Percentiles rank a stretch among this genome's conserved stretches.
phyloP scores from a whole-genome alignment of 2,888 invertebrate species.

The Tachina lurida region DNA sequence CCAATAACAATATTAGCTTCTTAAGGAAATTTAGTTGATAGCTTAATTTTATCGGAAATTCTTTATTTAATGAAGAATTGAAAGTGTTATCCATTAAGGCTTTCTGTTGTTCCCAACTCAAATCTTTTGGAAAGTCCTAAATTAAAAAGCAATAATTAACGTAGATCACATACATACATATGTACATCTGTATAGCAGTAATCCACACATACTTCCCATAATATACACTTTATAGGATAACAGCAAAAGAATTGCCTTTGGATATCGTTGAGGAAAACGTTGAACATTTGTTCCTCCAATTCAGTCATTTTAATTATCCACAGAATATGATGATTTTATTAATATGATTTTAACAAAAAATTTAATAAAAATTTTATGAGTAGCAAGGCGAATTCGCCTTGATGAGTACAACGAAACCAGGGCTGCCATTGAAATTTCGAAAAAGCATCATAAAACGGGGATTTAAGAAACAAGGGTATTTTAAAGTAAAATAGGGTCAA shows the following conservation, averaged over 20 bases:
- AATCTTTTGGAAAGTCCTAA: conserved; percentile 59
- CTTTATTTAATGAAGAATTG: conserved; percentile 83
- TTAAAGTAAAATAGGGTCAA: no score
- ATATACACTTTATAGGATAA: conserved; percentile 78
- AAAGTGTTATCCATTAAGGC: conserved; percentile 85
- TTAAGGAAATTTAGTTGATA: conserved; percentile 88
- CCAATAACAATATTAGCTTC: conserved; percentile 85
- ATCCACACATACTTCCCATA: conserved; percentile 73
- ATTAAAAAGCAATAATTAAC: background rate
- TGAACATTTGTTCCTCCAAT: background rate
- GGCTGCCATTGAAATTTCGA: no score
- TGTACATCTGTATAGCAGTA: no score
- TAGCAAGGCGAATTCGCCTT: no score
- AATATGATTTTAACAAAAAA: no score
- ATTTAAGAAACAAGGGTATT: no score
- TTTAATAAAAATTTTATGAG: no score
- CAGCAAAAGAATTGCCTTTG: conserved; percentile 80
- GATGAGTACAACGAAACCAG: no score
- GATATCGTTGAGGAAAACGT: conserved; percentile 71
- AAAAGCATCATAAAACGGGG: no score
- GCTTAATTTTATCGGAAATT: conserved; percentile 86
- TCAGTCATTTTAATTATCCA: conserved; percentile 25
- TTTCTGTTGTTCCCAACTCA: conserved; percentile 85
- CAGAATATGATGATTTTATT: no score
- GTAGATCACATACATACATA: no score